These are phyloP conservation scores for Silurus lanzhouensis DNA, from an alignment of 2,797 vertebrate genomes.

Conservation along the genomic window DNA sequence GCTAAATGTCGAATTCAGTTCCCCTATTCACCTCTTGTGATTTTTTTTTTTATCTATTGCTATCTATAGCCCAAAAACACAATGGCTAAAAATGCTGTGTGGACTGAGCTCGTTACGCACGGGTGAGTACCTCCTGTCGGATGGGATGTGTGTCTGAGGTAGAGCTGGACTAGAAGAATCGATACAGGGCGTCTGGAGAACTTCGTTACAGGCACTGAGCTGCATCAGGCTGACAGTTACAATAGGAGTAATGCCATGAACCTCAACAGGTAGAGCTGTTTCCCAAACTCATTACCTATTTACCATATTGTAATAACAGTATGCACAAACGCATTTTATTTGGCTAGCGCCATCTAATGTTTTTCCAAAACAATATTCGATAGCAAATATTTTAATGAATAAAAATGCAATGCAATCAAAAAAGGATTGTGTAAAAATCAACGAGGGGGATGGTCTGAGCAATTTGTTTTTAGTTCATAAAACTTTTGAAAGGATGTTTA, in stretches of 20 bases:
- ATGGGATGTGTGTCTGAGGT: conserved; percentile 75
- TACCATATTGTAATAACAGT: not conserved
- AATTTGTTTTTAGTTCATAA: not conserved
- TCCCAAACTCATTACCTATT: not conserved
- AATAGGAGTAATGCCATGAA: conserved; percentile 33
- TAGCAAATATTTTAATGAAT: not conserved
- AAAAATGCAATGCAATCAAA: not conserved
- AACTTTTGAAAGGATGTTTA: not conserved
- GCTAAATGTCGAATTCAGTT: not conserved
- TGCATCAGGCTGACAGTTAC: conserved; percentile 59
- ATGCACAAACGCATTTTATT: not conserved
- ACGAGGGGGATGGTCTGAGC: not conserved
- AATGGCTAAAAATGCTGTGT: conserved; percentile 72
- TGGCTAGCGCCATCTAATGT: no score
- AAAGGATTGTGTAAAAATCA: not conserved
- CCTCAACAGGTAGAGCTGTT: conserved; percentile 55
- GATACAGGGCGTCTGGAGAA: conserved; percentile 72
- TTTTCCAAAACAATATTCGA: not conserved
- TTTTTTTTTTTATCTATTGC: conserved; percentile 52
- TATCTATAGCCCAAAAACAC: conserved; percentile 76
- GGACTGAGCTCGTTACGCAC: conserved; percentile 79
- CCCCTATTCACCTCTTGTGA: not conserved
- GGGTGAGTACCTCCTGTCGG: conserved; percentile 81
- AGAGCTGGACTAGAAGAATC: conserved; percentile 72
- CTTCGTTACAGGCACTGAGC: conserved; percentile 40